Conservation (phyloP, 2,888 invertebrate genomes). For the Eupithecia subfuscata region DNA sequence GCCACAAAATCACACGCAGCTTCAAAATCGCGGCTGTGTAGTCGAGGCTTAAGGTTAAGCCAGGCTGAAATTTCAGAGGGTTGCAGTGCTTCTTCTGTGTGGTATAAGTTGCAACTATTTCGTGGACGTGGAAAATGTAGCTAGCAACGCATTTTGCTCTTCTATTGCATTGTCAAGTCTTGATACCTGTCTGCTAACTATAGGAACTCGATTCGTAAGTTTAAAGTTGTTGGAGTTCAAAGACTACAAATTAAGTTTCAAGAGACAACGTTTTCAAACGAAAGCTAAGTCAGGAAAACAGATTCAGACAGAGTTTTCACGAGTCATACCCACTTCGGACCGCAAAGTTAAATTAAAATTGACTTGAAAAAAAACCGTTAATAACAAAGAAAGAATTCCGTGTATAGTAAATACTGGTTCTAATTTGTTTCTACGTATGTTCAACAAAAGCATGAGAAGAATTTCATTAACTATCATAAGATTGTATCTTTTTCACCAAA, state of each 20-base stretch:
- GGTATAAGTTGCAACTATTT: background rate
- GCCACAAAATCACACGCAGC: no score
- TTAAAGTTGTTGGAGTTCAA: background rate
- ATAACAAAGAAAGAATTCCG: no score
- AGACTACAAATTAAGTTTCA: background rate
- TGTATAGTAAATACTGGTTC: no score
- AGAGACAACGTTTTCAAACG: background rate
- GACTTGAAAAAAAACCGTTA: no score
- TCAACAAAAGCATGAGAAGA: background rate
- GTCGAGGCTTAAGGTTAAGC: no score
- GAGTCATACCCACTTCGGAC: no score
- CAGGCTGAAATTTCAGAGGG: background rate
- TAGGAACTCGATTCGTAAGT: conserved; percentile 13
- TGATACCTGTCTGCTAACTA: conserved; percentile 32
- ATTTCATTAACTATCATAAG: background rate
- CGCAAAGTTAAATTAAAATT: background rate
- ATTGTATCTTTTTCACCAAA: background rate
- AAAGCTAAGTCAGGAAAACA: background rate
- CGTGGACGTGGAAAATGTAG: background rate
- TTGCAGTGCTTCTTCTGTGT: background rate
- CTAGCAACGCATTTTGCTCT: conserved; percentile 28
- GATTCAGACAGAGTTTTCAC: background rate
- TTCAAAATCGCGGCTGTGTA: no score
- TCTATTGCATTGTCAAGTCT: conserved; percentile 32
- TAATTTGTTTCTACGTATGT: no score